phyloP scores from a whole-genome alignment of 2,113 vertebrate genomes.

The Rhabdomys dilectus region DNA sequence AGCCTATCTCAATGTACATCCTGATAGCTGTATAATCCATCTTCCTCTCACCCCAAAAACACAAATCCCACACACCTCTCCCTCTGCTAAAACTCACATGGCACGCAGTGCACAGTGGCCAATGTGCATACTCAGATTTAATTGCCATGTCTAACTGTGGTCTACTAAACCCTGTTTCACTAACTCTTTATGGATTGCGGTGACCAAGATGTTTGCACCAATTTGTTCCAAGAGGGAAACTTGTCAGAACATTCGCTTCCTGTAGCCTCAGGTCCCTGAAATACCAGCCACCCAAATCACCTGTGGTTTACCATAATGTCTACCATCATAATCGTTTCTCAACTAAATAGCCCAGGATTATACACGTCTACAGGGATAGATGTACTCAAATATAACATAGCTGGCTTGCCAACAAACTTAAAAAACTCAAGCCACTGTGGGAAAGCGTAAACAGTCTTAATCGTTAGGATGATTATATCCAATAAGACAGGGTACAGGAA shows the following conservation, averaged over 20 bases:
- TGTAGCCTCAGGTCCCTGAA: neutral
- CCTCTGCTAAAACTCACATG: neutral
- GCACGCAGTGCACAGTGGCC: neutral
- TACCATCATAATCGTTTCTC: constrained; percentile 1
- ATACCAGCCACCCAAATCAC: neutral
- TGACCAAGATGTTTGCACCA: constrained; percentile 40
- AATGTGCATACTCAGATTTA: neutral
- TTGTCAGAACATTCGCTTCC: constrained; percentile 46
- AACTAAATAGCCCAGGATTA: constrained; percentile 20
- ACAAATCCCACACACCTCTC: neutral
- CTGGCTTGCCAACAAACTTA: neutral
- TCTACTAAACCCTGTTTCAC: neutral
- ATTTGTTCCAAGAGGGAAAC: constrained; percentile 58
- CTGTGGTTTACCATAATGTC: constrained; percentile 51
- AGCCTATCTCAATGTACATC: neutral
- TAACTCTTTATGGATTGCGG: neutral
- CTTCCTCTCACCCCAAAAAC: too few species aligned
- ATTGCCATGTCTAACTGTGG: neutral
- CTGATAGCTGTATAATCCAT: fast-evolving
- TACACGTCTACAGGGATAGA: neutral
- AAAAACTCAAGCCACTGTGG: neutral
- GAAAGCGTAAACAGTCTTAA: neutral
- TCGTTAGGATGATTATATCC: constrained; percentile 12
- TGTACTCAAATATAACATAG: neutral
- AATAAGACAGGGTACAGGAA: constrained; percentile 32